A percentile compares a stretch with the other conserved stretches of the same genome.
phyloP scores from a whole-genome alignment of 1,140 invertebrate genomes.

The Nebria ingens region DNA sequence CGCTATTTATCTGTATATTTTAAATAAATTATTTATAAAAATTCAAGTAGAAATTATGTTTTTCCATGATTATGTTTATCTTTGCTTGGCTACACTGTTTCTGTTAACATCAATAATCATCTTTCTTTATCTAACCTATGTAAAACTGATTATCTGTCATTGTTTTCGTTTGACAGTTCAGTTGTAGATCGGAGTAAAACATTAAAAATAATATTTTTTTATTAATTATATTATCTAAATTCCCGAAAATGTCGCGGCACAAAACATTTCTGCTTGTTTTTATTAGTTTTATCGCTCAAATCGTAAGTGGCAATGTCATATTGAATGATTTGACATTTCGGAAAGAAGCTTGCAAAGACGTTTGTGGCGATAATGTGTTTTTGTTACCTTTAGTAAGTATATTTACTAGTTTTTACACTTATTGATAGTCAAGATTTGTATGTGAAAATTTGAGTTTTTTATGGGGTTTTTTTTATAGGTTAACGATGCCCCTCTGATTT shows the following conservation, averaged over 20 bases:
- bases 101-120: background rate
- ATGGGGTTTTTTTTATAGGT: constrained; percentile 19
- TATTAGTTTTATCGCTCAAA: background rate
- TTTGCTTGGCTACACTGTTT: no score
- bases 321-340: background rate
- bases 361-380: background rate
- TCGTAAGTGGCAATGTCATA: background rate
- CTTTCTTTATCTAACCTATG: background rate
- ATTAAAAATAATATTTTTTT: no score
- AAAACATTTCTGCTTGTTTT: background rate
- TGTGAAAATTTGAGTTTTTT: background rate
- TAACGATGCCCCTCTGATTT: constrained; percentile 20
- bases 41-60: no score
- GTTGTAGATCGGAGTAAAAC: no score
- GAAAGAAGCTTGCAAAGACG: background rate
- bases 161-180: background rate
- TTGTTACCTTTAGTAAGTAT: constrained; percentile 1
- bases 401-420: background rate
- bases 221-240: background rate
- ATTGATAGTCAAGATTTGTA: background rate
- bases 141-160: background rate
- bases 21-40: no score
- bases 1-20: no score
- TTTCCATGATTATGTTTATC: no score
- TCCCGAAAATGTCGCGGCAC: background rate